phyloP scores from a whole-genome alignment of 1,140 invertebrate genomes.

The Drusus annulatus region DNA sequence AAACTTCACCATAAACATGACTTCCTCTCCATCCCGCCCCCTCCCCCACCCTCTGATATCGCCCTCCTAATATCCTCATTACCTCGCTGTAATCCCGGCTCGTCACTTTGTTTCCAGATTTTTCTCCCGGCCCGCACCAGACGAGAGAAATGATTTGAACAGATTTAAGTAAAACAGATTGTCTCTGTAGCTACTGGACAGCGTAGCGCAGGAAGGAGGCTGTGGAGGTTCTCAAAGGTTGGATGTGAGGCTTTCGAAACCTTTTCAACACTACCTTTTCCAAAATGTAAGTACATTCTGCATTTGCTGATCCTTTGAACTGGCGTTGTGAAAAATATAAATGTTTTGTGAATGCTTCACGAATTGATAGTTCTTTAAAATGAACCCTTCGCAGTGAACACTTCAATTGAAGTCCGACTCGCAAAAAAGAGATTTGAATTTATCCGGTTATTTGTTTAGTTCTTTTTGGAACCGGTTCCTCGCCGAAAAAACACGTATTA shows the following conservation, averaged over 20 bases:
- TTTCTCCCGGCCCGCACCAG: constrained; percentile 38
- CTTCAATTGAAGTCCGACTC: no score
- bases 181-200: constrained; percentile 43
- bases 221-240: constrained; percentile 4
- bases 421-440: no score
- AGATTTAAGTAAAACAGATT: constrained; percentile 56
- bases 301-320: no score
- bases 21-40: neutral
- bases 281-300: neutral
- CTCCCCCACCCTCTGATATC: neutral
- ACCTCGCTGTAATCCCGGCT: constrained; percentile 53
- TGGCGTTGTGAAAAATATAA: no score
- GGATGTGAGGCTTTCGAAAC: neutral
- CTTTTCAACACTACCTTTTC: neutral
- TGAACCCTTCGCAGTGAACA: no score
- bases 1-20: no score
- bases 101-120: constrained; percentile 50
- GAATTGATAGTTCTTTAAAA: no score
- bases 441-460: no score
- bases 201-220: neutral
- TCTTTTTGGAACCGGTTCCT: no score
- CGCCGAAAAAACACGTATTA: no score
- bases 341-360: no score
- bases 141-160: constrained; percentile 42
- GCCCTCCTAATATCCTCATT: constrained; percentile 54